Percentiles rank a stretch among this genome's conserved stretches.
Conservation (phyloP, 2,797 vertebrate genomes). For the Xenops minutus region DNA sequence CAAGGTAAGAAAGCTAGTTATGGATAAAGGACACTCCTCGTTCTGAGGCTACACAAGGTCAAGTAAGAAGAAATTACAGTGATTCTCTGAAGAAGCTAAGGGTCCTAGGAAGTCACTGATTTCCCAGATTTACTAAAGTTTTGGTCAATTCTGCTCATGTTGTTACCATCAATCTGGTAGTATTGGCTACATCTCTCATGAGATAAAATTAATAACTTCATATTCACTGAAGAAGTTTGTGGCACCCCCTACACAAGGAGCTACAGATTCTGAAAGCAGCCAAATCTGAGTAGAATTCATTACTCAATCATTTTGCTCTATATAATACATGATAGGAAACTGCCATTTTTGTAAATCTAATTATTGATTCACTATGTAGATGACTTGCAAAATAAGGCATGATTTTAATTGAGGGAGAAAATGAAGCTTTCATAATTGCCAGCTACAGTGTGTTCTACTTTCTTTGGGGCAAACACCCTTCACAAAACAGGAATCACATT, state of each 20-base stretch:
- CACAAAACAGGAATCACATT: background rate
- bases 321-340: background rate
- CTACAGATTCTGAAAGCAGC: background rate
- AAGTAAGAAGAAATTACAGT: background rate
- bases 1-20: background rate
- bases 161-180: background rate
- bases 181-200: background rate
- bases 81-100: background rate
- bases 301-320: background rate
- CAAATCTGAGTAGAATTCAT: background rate
- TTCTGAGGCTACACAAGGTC: background rate
- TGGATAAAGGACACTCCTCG: background rate
- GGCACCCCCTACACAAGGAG: background rate
- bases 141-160: background rate
- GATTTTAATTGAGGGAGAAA: background rate
- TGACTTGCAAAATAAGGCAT: background rate
- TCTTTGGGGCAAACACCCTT: background rate
- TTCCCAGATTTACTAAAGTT: background rate
- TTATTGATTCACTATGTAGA: background rate
- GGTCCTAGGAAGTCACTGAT: background rate
- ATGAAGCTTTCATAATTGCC: background rate
- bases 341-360: background rate
- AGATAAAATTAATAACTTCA: background rate
- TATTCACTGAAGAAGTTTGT: background rate
- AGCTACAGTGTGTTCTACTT: background rate